A percentile compares a stretch with the other conserved stretches of the same genome.
phyloP scores from a whole-genome alignment of 2,113 vertebrate genomes.

The Tragelaphus strepsiceros region DNA sequence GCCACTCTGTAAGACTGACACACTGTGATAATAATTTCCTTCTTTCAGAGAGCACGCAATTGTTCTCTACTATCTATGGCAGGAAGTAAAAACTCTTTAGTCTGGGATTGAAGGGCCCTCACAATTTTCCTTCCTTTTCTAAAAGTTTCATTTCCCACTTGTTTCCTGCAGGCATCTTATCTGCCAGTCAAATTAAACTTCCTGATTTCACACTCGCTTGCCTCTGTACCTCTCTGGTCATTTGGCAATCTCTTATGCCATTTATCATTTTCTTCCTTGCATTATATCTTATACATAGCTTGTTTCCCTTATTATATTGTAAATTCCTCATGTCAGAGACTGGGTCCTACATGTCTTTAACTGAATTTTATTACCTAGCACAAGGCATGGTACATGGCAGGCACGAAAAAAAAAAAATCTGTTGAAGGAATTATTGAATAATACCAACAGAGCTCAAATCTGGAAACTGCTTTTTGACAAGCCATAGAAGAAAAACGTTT shows the following conservation, averaged over 20 bases:
- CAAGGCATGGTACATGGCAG: neutral
- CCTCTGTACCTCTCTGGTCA: neutral
- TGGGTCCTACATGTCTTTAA: neutral
- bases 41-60: neutral
- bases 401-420: neutral
- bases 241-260: neutral
- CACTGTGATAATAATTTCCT: neutral
- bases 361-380: neutral
- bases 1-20: neutral
- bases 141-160: constrained; percentile 26
- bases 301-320: neutral
- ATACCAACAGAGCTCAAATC: neutral
- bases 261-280: constrained; percentile 3
- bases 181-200: constrained; percentile 18
- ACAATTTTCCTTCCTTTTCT: neutral
- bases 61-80: neutral
- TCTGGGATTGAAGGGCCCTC: neutral
- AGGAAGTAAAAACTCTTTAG: constrained; percentile 33
- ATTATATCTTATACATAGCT: neutral
- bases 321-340: neutral
- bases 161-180: constrained; percentile 3
- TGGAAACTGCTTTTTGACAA: neutral
- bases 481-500: neutral
- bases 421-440: constrained; percentile 22
- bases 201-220: neutral